phyloP scores from a whole-genome alignment of 2,797 vertebrate genomes.

The Schizothorax lantsangensis region DNA sequence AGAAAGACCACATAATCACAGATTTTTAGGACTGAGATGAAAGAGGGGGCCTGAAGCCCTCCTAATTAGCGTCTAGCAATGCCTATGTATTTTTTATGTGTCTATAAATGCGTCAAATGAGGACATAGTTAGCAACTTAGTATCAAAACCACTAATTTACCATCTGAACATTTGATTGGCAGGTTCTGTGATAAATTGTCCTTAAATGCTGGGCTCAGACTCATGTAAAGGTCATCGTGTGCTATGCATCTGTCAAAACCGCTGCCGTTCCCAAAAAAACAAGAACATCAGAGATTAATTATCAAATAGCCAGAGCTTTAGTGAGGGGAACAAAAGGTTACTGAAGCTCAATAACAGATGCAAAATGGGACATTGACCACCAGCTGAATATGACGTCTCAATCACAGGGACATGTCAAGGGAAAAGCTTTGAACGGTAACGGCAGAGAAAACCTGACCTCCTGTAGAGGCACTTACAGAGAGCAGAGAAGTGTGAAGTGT shows the following conservation, averaged over 20 bases:
- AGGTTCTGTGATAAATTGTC: background rate
- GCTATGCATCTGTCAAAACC: slow-evolving; percentile 57
- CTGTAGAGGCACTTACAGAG: slow-evolving; percentile 11
- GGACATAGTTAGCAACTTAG: background rate
- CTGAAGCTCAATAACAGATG: slow-evolving; percentile 64
- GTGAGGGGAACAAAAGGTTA: slow-evolving; percentile 65
- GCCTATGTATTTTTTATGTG: slow-evolving; percentile 6
- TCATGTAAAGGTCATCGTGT: slow-evolving; percentile 21
- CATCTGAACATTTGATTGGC: slow-evolving; percentile 7
- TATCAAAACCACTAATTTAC: background rate
- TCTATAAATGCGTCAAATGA: slow-evolving; percentile 3
- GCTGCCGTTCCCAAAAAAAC: slow-evolving; percentile 47
- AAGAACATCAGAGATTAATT: slow-evolving; percentile 70
- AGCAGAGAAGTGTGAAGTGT: slow-evolving; percentile 12
- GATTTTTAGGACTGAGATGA: slow-evolving; percentile 16
- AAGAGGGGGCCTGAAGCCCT: background rate
- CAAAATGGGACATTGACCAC: slow-evolving; percentile 58
- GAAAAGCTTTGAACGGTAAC: slow-evolving; percentile 19
- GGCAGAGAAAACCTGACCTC: slow-evolving; percentile 1
- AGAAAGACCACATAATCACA: background rate
- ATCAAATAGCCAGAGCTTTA: slow-evolving; percentile 70
- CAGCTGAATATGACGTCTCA: slow-evolving; percentile 52
- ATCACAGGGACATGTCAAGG: slow-evolving; percentile 25
- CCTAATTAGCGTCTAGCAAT: background rate
- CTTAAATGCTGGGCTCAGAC: slow-evolving; percentile 19